These are phyloP conservation scores for Leucoraja ocellata DNA, from an alignment of 2,797 vertebrate species.

Conservation along the genomic window DNA sequence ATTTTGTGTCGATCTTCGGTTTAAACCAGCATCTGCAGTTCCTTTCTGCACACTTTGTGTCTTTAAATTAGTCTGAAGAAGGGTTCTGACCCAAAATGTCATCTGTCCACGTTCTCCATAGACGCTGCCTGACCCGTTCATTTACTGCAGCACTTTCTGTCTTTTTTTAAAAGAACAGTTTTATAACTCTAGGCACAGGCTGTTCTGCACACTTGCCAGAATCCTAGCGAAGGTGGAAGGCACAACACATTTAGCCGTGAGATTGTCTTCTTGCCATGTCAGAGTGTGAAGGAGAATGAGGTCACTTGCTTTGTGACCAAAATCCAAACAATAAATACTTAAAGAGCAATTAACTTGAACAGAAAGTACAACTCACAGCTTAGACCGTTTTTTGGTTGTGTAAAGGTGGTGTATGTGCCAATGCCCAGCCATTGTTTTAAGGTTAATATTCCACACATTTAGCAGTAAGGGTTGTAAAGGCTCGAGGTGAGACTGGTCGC, in stretches of 20 bases:
- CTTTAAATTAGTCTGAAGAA: no score
- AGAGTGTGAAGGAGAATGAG: conserved; percentile 26
- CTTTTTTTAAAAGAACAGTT: background rate
- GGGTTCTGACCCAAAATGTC: no score
- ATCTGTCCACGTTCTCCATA: no score
- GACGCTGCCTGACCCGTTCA: no score
- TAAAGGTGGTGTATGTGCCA: background rate
- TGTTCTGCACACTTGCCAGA: background rate
- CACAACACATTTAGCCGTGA: background rate
- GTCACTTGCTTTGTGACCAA: background rate
- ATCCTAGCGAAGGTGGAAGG: background rate
- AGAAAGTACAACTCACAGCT: conserved; percentile 32
- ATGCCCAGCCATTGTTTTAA: conserved; percentile 16
- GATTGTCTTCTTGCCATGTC: background rate
- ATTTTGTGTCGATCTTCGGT: no score
- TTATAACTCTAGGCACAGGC: background rate
- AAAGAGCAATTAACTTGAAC: conserved; percentile 24
- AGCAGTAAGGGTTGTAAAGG: background rate
- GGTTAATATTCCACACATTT: background rate
- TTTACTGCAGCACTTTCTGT: no score
- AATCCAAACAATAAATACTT: conserved; percentile 33
- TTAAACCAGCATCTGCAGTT: no score
- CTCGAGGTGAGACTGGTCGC: background rate
- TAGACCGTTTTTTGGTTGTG: background rate
- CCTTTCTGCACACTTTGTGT: no score